phyloP scores from a whole-genome alignment of 1,140 invertebrate genomes.

The Drosophila melanogaster region Release_6_plus_ISO1_MT NT_033777.3:16838001-16838500 shows the following conservation, averaged over 20 bases:
- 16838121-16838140: constrained; percentile 39
- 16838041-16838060: too few species aligned
- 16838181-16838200: constrained; percentile 71
- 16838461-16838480: constrained; percentile 74
- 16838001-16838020: not conserved
- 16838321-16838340: constrained; percentile 18
- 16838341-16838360: constrained; percentile 11
- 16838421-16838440: constrained; percentile 64
- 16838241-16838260: constrained; percentile 32
- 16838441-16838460: constrained; percentile 76
- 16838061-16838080: constrained; percentile 4
- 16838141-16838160: constrained; percentile 55
- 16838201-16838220: constrained; percentile 40
- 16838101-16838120: constrained; percentile 54
- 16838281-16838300: constrained; percentile 35
- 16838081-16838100: constrained; percentile 63
- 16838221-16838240: constrained; percentile 39
- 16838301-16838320: constrained; percentile 3
- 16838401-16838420: constrained; percentile 33
- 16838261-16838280: constrained; percentile 39
- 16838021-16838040: not conserved
- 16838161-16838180: constrained; percentile 51
- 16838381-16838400: constrained; percentile 17
- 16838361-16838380: constrained; percentile 40
- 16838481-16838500: constrained; percentile 64